Evolutionary conservation across 2,888 invertebrate species (phyloP), one percentile per base, ranked within the genome.

Genomic region (Copidosoma aretas): DNA sequence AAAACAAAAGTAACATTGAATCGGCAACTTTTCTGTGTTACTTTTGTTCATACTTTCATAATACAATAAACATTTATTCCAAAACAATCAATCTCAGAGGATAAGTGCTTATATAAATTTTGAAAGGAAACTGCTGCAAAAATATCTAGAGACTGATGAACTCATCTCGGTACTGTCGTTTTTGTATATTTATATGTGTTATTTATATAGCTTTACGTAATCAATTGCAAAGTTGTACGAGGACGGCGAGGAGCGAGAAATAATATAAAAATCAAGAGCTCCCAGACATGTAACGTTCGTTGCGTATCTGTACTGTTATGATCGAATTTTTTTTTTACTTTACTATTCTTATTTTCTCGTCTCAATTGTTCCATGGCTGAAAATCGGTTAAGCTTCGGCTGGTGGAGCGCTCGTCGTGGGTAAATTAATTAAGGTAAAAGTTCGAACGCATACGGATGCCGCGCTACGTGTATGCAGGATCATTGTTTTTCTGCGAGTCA

Each of bases 401-500:
- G 59, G 15, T 52, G 64, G 46, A 64, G 49, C 63, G 14, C n/a
- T 64, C 43, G 52, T 66, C 43, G 21, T 62, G n/a, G n/a, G n/a
- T n/a, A n/a, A n/a, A n/a, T 59, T 41, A 54, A 49, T 63, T 58
- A 67, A 51, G 21, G 24, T 1, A 57, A 64, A 67, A 64, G 61
- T 64, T 70, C 56, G 56, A 64, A 51, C 61, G 64, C 49, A 24
- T 63, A 64, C 32, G 25, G 63, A 52, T 67, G 63, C 67, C 52
- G 61, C 64, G 61, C 64, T 67, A 64, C 56, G 64, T 70, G 70
- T 70, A 70, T 67, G 51, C 64, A 67, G 67, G 56, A 64, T 43
- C 56, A 63, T 52, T 52, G 1, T 22, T 67, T 65, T 43, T 51
- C 12, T 12, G 68, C 58, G 67, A 70, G 62, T 67, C 64, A 72